These are phyloP conservation scores for Drosophila flavopinicola DNA, from an alignment of 2,888 invertebrate species.

Conservation along the genomic window DNA sequence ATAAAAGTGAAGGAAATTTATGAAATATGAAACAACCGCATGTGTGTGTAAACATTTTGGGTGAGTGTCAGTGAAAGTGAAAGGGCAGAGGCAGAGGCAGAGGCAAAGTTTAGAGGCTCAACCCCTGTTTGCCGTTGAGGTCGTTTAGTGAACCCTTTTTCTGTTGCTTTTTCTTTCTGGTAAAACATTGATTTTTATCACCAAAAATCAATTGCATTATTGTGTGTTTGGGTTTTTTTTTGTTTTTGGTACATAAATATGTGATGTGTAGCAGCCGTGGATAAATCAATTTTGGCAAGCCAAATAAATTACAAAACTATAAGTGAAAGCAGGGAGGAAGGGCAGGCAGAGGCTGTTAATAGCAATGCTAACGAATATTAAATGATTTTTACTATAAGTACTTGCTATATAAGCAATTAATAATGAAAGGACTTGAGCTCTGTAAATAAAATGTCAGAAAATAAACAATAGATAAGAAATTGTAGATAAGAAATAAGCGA, in stretches of 20 bases:
- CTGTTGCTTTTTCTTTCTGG: slow-evolving; percentile 27
- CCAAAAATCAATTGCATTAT: slow-evolving; percentile 79
- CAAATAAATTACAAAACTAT: slow-evolving; percentile 50
- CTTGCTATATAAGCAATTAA: neutral
- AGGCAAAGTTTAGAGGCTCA: neutral
- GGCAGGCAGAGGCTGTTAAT: neutral
- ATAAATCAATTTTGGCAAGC: slow-evolving; percentile 68
- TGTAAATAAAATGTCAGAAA: no score
- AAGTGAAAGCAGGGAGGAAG: neutral
- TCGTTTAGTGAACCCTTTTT: slow-evolving; percentile 60
- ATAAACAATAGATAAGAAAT: no score
- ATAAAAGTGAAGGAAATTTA: slow-evolving; percentile 39
- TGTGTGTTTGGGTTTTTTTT: slow-evolving; percentile 57
- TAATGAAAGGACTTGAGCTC: no score
- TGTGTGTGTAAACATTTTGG: slow-evolving; percentile 76
- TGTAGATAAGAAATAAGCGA: no score
- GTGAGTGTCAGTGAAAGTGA: slow-evolving; percentile 41
- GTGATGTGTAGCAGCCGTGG: slow-evolving; percentile 52
- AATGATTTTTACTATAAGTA: neutral
- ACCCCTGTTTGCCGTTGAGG: slow-evolving; percentile 17
- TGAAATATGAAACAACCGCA: slow-evolving; percentile 80
- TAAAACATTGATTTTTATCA: slow-evolving; percentile 78
- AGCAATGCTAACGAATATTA: slow-evolving; percentile 2
- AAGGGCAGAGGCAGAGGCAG: slow-evolving; percentile 17
- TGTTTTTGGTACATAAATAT: slow-evolving; percentile 43